Evolutionary conservation across 1,140 invertebrate genomes (phyloP).

Genomic region (Venustaconcha ellipsiformis): DNA sequence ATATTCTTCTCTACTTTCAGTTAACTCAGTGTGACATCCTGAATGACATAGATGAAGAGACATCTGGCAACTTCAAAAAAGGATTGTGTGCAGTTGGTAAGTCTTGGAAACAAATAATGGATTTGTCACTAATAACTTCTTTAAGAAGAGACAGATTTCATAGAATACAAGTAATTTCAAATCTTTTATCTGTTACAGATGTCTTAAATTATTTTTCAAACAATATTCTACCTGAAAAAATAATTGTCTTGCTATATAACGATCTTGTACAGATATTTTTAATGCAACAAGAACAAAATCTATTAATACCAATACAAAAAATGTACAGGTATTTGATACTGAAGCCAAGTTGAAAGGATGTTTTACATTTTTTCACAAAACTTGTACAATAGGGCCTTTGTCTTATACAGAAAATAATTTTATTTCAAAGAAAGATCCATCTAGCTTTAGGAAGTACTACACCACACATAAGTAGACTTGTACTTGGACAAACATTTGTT

Average conservation of each 20-base stretch:
- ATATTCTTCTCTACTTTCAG: slow-evolving; percentile 26
- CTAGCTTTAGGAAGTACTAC: no score
- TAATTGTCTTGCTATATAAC: neutral
- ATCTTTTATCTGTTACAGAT: no score
- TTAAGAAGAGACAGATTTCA: neutral
- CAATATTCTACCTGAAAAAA: neutral
- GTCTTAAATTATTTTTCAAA: neutral
- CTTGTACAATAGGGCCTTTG: no score
- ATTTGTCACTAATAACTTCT: neutral
- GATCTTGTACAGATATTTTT: neutral
- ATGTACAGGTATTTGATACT: no score
- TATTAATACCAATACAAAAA: no score
- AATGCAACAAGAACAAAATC: no score
- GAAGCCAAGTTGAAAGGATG: no score
- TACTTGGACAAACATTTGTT: no score
- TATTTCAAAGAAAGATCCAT: no score
- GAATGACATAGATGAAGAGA: slow-evolving; percentile 60
- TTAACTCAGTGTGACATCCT: slow-evolving; percentile 59
- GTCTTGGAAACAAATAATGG: slow-evolving; percentile 38
- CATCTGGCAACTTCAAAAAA: slow-evolving; percentile 56
- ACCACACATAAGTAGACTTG: no score
- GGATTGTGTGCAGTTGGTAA: slow-evolving; percentile 57
- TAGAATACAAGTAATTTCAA: neutral
- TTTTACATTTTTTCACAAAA: no score
- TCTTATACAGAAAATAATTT: no score